Conservation (phyloP, 2,797 vertebrate species). For the Tenualosa thibaudeaui region DNA sequence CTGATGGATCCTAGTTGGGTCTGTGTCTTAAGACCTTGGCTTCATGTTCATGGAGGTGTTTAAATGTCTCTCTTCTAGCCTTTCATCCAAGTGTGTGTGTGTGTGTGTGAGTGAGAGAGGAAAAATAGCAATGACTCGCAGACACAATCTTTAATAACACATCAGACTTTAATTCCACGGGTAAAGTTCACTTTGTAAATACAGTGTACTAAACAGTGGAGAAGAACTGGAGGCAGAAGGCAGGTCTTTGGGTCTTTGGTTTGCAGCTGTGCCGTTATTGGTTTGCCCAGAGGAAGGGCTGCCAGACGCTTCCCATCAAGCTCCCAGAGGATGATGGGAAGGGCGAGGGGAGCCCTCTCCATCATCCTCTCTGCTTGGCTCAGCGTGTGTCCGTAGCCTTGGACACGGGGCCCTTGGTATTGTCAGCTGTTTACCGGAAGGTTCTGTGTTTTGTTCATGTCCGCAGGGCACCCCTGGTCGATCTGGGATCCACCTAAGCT, state of each 20-base stretch:
- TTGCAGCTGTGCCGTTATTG: conserved; percentile 57
- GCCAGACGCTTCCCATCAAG: no score
- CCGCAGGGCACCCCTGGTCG: not conserved
- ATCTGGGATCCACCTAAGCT: no score
- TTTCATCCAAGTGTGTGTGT: no score
- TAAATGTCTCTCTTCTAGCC: no score
- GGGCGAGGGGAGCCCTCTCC: not conserved
- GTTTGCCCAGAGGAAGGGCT: not conserved
- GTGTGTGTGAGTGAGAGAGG: not conserved
- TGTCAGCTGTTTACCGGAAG: not conserved
- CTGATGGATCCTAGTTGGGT: no score
- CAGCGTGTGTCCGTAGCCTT: not conserved
- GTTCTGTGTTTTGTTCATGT: no score
- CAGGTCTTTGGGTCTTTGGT: conserved; percentile 52
- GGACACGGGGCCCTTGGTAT: not conserved
- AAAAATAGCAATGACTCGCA: conserved; percentile 6
- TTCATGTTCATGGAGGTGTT: no score
- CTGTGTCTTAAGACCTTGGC: no score
- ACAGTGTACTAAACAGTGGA: conserved; percentile 33
- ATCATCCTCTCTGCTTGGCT: not conserved
- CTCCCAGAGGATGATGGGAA: not conserved
- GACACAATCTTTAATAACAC: conserved; percentile 37
- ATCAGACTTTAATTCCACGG: conserved; percentile 54
- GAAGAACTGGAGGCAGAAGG: not conserved
- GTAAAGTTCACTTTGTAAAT: conserved; percentile 53